Evolutionary conservation across 53 echinoderm and acorn worm genomes (phyloP).

Genomic region (Pentamera pediparva): DNA sequence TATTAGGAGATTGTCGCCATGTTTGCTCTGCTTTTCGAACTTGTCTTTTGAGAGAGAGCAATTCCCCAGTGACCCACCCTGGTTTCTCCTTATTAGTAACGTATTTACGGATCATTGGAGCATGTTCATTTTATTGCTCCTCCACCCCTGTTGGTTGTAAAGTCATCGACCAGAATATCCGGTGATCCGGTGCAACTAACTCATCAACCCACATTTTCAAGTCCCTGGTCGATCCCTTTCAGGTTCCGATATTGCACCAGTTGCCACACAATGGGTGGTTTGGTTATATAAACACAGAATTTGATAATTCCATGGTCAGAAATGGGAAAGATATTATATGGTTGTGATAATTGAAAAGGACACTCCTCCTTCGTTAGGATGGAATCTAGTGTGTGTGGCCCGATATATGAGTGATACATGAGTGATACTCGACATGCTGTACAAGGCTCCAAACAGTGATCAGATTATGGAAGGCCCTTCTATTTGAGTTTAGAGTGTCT

Average conservation of each 20-base stretch:
- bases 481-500: neutral
- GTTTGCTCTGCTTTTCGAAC: conserved; percentile 15
- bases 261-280: neutral
- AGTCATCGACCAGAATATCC: neutral
- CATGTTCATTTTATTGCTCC: neutral
- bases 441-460: neutral
- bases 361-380: neutral
- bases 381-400: conserved; percentile 3
- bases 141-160: neutral
- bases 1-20: conserved; percentile 8
- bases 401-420: neutral
- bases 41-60: conserved; percentile 3
- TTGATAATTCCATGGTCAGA: conserved; percentile 21
- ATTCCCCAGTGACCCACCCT: neutral
- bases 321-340: conserved; percentile 1
- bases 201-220: conserved; percentile 6
- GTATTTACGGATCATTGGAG: neutral
- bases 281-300: conserved; percentile 1
- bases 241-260: conserved; percentile 11
- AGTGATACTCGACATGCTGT: neutral
- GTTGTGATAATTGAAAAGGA: conserved; percentile 9
- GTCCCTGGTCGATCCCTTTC: conserved; percentile 16
- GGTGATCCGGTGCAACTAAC: neutral
- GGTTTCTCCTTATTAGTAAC: conserved; percentile 1
- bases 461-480: neutral